Conservation (phyloP, 2,113 vertebrate genomes). For the Calonectris borealis region DNA sequence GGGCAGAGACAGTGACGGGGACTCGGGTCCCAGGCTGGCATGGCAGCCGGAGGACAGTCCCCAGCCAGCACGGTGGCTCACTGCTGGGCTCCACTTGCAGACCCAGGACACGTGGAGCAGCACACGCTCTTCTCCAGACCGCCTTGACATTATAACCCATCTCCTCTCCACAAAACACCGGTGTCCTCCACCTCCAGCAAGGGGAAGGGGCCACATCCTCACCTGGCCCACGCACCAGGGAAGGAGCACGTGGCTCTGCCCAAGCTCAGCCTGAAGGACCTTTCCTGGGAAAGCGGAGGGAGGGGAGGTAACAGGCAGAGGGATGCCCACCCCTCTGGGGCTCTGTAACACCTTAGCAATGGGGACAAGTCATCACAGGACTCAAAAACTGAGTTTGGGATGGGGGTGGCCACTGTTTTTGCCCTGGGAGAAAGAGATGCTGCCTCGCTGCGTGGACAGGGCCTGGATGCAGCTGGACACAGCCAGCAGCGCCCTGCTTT, state of each 20-base stretch:
- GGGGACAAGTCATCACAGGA: not conserved
- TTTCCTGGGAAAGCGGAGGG: not conserved
- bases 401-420: not conserved
- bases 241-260: not conserved
- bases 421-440: not conserved
- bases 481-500: not conserved
- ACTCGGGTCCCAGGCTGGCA: not conserved
- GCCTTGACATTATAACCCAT: too few relatives aligned
- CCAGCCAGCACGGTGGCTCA: not conserved
- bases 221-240: not conserved
- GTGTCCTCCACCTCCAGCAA: not conserved
- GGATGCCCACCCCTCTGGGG: not conserved
- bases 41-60: not conserved
- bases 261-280: not conserved
- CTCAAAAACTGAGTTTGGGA: not conserved
- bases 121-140: accelerated
- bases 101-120: accelerated
- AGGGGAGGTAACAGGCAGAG: not conserved
- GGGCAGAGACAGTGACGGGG: accelerated
- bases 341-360: not conserved
- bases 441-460: not conserved
- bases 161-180: not conserved
- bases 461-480: not conserved
- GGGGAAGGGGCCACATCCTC: not conserved
- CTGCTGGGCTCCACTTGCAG: accelerated